Evolutionary conservation across 2,797 vertebrate species (phyloP).

Genomic region (Propithecus deckenii): DNA sequence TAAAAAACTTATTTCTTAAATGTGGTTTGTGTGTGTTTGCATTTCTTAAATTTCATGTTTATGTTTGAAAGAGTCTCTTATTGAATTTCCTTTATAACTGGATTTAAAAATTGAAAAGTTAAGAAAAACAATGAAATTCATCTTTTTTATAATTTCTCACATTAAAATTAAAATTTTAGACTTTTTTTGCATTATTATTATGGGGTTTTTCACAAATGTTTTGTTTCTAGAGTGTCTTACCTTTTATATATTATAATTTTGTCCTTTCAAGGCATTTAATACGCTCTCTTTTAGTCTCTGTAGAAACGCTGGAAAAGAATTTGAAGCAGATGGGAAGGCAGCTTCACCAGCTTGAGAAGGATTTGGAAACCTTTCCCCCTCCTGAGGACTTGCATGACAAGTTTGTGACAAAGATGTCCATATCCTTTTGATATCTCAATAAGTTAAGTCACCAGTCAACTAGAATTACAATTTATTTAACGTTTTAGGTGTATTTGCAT

Average conservation of each 20-base stretch:
- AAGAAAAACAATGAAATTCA: conserved; percentile 26
- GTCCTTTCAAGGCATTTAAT: conserved; percentile 77
- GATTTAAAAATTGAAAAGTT: conserved; percentile 15
- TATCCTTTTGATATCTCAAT: conserved; percentile 92
- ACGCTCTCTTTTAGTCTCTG: conserved; percentile 91
- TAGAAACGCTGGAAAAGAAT: conserved; percentile 97
- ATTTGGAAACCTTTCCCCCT: conserved; percentile 95
- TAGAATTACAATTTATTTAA: conserved; percentile 69
- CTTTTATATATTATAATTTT: conserved; percentile 75
- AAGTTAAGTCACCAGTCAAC: conserved; percentile 61
- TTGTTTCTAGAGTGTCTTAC: conserved; percentile 65
- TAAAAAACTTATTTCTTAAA: conserved; percentile 38
- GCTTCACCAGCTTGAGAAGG: conserved; percentile 96
- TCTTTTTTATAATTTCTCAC: neutral
- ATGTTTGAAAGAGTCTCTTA: neutral
- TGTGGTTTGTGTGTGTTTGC: neutral
- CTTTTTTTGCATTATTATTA: neutral
- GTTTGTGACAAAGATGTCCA: conserved; percentile 97
- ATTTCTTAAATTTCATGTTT: conserved; percentile 11
- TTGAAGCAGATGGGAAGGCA: conserved; percentile 97
- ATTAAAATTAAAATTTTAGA: neutral
- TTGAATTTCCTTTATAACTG: neutral
- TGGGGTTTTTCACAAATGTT: conserved; percentile 50
- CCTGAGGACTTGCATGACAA: conserved; percentile 93
- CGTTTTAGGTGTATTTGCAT: conserved; percentile 73